Conservation (phyloP, 2,113 vertebrate genomes). For the Rostratula benghalensis region DNA sequence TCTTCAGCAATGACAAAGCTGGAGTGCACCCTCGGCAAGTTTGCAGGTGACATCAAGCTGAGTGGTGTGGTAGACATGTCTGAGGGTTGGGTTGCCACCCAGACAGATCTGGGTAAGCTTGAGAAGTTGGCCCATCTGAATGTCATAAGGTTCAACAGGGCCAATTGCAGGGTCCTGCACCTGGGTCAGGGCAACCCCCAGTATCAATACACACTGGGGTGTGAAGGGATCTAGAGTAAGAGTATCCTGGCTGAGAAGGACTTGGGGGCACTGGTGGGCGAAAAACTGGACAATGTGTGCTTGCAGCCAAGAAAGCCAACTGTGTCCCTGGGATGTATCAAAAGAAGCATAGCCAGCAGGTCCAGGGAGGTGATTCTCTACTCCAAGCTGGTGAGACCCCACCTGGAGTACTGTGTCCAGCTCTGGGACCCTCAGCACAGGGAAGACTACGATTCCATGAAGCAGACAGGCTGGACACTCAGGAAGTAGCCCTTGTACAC, state of each 20-base stretch:
- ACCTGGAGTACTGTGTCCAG: not conserved
- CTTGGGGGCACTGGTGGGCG: not conserved
- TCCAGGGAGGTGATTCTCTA: not conserved
- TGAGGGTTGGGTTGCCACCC: not conserved
- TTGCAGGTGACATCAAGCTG: not conserved
- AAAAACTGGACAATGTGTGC: not conserved
- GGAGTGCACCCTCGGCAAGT: not conserved
- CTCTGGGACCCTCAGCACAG: not conserved
- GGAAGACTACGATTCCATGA: not conserved
- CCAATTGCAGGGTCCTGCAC: not conserved
- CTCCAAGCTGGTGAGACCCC: not conserved
- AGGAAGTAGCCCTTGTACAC: not conserved
- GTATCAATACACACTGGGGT: not conserved
- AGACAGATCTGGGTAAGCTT: not conserved
- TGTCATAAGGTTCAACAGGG: not conserved
- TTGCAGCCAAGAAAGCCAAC: not conserved
- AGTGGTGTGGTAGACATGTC: not conserved
- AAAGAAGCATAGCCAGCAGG: not conserved
- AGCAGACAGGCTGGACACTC: not conserved
- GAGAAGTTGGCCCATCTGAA: not conserved
- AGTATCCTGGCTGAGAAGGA: not conserved
- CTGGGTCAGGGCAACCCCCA: not conserved
- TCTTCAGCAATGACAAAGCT: no score
- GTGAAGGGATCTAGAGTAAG: not conserved
- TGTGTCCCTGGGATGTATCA: not conserved